These are phyloP conservation scores for Dysidea cf. avara DNA, from an alignment of 37 sponge, comb jelly and placozoan genomes.

Conservation along the genomic window DNA sequence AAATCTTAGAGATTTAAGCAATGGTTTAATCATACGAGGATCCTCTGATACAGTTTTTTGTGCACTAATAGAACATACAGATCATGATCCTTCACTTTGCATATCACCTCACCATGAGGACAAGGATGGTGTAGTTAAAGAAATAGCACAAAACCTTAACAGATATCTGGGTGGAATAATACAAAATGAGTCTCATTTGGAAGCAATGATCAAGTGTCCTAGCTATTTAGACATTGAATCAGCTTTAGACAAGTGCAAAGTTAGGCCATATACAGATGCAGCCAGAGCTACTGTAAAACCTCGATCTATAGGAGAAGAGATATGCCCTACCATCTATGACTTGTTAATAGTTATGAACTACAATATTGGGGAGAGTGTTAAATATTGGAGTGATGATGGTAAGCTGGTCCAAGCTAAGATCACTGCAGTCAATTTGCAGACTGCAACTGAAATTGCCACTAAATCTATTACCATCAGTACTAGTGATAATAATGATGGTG, in stretches of 20 bases:
- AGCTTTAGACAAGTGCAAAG: conserved; percentile 4
- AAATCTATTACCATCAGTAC: too few species aligned
- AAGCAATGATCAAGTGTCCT: conserved; percentile 33
- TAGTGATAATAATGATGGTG: too few species aligned
- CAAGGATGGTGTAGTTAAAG: conserved; percentile 1
- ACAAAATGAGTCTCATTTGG: conserved; percentile 9
- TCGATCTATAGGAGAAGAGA: not conserved
- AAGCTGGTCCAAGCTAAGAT: conserved; percentile 7
- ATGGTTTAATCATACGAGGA: conserved; percentile 5
- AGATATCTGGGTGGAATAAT: not conserved
- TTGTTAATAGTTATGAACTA: conserved; percentile 33
- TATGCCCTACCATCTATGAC: not conserved
- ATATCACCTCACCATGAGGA: conserved; percentile 26
- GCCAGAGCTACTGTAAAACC: not conserved
- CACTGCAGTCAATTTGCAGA: not conserved
- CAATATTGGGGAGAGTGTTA: conserved; percentile 16
- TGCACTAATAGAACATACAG: not conserved
- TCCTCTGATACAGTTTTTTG: not conserved
- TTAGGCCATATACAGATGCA: conserved; percentile 3
- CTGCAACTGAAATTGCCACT: too few species aligned
- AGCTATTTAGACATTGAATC: conserved; percentile 10
- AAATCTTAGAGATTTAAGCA: not conserved
- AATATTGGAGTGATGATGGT: conserved; percentile 3
- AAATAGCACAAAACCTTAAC: conserved; percentile 6
- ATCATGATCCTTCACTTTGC: not conserved